Conservation (phyloP, 1,140 invertebrate species). For the Papilio glaucus region DNA sequence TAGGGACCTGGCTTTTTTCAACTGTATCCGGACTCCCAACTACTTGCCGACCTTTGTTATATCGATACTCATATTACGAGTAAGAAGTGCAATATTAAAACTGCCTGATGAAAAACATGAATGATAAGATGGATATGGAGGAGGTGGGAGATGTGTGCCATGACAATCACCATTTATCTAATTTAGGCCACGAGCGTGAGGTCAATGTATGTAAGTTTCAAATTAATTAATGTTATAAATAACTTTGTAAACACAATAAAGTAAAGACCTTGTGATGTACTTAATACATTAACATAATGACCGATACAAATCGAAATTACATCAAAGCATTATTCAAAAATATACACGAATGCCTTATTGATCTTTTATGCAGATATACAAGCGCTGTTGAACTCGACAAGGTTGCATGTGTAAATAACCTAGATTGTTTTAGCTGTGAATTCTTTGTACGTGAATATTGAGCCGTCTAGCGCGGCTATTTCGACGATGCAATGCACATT, state of each 20-base stretch:
- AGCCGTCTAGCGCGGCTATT: background rate
- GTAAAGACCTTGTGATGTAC: conserved; percentile 28
- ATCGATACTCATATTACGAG: too few relatives aligned
- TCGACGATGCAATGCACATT: conserved; percentile 25
- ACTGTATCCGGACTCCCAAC: too few relatives aligned
- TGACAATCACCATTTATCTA: background rate
- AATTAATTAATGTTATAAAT: conserved; percentile 22
- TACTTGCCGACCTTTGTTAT: too few relatives aligned
- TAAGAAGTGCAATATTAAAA: too few relatives aligned
- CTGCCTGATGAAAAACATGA: too few relatives aligned
- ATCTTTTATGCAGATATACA: conserved; percentile 11
- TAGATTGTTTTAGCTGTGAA: conserved; percentile 17
- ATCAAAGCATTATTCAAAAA: conserved; percentile 9
- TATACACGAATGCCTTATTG: background rate
- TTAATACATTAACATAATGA: conserved; percentile 30
- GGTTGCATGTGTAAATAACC: conserved; percentile 24
- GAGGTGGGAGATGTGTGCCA: background rate
- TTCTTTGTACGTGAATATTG: conserved; percentile 29
- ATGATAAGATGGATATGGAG: too few relatives aligned
- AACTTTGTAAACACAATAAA: conserved; percentile 30
- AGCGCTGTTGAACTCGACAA: background rate
- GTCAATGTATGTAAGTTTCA: background rate
- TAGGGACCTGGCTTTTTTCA: too few relatives aligned
- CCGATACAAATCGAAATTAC: conserved; percentile 22
- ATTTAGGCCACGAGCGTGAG: background rate